These are phyloP conservation scores for Porites australiensis DNA, from an alignment of 64 coral and sea anemone species.

Conservation along the genomic window DNA sequence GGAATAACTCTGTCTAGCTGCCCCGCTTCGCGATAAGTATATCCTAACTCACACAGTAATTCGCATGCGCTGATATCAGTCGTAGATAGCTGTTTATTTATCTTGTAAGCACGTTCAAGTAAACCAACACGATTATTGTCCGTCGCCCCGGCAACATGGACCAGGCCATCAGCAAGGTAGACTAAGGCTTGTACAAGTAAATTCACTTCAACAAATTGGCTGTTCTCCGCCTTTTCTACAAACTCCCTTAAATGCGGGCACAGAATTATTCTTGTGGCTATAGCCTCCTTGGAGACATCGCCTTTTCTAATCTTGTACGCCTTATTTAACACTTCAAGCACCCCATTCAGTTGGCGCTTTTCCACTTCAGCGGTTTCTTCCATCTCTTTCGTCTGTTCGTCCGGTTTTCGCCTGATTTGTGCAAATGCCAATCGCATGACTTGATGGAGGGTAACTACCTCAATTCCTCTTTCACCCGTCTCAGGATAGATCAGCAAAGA, in stretches of 20 bases:
- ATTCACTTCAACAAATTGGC: neutral
- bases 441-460: slow-evolving; percentile 89
- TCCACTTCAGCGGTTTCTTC: neutral
- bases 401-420: slow-evolving; percentile 59
- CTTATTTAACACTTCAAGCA: slow-evolving; percentile 23
- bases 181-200: slow-evolving; percentile 60
- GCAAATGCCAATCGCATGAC: slow-evolving; percentile 80
- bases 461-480: slow-evolving; percentile 72
- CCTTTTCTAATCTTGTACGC: slow-evolving; percentile 9
- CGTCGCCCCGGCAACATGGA: slow-evolving; percentile 60
- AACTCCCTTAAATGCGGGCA: slow-evolving; percentile 83
- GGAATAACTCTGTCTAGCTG: slow-evolving; percentile 72
- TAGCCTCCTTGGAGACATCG: slow-evolving; percentile 1
- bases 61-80: slow-evolving; percentile 35
- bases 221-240: slow-evolving; percentile 8
- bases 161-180: slow-evolving; percentile 66
- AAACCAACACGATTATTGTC: slow-evolving; percentile 47
- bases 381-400: neutral
- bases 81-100: slow-evolving; percentile 19
- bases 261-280: slow-evolving; percentile 71
- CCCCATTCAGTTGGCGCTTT: neutral
- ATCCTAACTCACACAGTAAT: slow-evolving; percentile 78
- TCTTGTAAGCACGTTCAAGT: slow-evolving; percentile 45
- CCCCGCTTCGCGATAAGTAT: slow-evolving; percentile 86
- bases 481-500: slow-evolving; percentile 87